These are phyloP conservation scores for Anguilla anguilla DNA, from an alignment of 2,797 vertebrate species.

Conservation along the genomic window DNA sequence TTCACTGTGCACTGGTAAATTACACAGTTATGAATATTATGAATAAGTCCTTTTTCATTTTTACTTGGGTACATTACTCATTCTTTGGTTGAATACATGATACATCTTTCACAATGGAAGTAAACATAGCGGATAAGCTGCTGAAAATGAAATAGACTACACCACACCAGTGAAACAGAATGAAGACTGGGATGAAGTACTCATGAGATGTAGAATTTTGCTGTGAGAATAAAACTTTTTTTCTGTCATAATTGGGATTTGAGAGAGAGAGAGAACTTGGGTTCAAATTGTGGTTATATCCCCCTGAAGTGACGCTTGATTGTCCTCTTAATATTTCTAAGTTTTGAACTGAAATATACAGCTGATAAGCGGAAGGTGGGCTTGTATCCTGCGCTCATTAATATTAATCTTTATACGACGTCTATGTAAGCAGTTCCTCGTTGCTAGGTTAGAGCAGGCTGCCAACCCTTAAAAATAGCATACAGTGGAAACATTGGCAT, in stretches of 20 bases:
- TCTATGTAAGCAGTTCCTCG: no score
- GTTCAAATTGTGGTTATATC: no score
- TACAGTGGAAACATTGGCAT: no score
- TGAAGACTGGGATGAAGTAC: background rate
- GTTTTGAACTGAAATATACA: no score
- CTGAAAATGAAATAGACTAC: background rate
- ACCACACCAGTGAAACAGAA: background rate
- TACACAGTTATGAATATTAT: no score
- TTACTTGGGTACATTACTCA: background rate
- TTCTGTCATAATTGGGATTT: background rate
- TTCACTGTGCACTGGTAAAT: background rate
- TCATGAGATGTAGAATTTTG: background rate
- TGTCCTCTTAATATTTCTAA: no score
- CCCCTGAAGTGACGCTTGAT: no score
- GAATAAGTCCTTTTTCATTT: background rate
- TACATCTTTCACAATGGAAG: background rate
- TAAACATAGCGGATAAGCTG: background rate
- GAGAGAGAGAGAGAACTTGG: background rate
- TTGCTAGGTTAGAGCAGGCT: no score
- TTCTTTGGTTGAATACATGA: background rate
- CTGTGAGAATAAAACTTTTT: background rate
- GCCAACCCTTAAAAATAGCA: no score
- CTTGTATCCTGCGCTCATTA: no score
- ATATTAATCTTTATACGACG: no score
- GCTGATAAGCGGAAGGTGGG: no score